A percentile compares a stretch with the other conserved stretches of the same genome.
Conservation (phyloP, 1,140 invertebrate genomes). For the Bombus fervidus region DNA sequence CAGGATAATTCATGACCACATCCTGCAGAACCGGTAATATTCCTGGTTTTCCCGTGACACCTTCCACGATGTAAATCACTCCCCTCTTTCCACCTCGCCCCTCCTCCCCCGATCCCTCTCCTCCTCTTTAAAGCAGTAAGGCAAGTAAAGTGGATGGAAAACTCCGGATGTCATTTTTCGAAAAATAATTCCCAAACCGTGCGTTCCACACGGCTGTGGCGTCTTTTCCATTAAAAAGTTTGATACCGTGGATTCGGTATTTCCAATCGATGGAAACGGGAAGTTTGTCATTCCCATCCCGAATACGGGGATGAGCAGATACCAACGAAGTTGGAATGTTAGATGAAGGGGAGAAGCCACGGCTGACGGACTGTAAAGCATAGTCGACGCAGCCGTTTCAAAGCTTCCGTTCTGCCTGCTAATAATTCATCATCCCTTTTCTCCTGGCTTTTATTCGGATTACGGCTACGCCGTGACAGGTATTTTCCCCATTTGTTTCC, state of each 20-base stretch:
- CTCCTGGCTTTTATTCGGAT: slow-evolving; percentile 27
- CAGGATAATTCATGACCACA: slow-evolving; percentile 61
- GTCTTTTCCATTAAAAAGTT: slow-evolving; percentile 68
- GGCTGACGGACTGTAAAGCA: slow-evolving; percentile 12
- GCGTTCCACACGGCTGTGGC: neutral
- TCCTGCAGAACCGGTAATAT: slow-evolving; percentile 64
- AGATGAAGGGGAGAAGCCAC: neutral
- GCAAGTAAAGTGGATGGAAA: slow-evolving; percentile 55
- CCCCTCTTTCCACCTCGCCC: neutral
- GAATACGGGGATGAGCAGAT: neutral
- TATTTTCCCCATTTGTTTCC: slow-evolving; percentile 15
- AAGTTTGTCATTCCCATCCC: slow-evolving; percentile 44
- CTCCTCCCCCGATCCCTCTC: neutral
- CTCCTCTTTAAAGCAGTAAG: neutral
- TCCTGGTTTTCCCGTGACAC: slow-evolving; percentile 46
- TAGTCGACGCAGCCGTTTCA: neutral
- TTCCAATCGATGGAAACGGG: slow-evolving; percentile 6
- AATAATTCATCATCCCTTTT: slow-evolving; percentile 36
- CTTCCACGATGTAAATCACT: slow-evolving; percentile 63
- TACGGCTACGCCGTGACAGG: slow-evolving; percentile 11
- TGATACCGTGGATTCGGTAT: slow-evolving; percentile 51
- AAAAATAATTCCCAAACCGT: slow-evolving; percentile 54
- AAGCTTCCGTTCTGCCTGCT: neutral
- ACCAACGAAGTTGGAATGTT: neutral
- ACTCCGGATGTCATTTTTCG: slow-evolving; percentile 38